A percentile compares a stretch with the other conserved stretches of the same genome.
phyloP scores from a whole-genome alignment of 2,113 vertebrate species.

The Dicaeum eximium region DNA sequence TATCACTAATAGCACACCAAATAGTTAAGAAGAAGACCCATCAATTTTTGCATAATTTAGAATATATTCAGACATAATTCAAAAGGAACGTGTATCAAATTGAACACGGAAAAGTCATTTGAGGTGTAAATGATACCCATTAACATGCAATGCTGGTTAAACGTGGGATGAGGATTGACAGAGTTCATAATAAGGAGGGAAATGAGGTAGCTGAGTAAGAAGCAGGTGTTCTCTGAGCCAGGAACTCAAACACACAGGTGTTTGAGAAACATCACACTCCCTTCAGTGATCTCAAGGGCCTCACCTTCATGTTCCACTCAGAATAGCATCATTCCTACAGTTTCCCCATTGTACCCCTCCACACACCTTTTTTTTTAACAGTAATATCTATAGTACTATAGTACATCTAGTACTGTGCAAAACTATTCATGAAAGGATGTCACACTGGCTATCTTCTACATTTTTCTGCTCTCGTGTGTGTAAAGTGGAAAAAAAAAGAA shows the following conservation, averaged over 20 bases:
- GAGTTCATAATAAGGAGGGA: not conserved
- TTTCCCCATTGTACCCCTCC: rapidly evolving
- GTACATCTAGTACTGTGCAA: not conserved
- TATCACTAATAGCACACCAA: not conserved
- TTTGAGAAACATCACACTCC: not conserved
- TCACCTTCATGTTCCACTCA: not conserved
- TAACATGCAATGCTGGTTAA: not conserved
- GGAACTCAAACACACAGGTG: not conserved
- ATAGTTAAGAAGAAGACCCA: not conserved
- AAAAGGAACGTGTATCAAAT: not conserved
- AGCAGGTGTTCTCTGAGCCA: not conserved
- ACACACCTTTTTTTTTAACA: not conserved
- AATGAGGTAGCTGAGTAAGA: not conserved
- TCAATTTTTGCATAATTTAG: not conserved
- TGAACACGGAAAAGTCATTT: not conserved
- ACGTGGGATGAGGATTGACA: not conserved
- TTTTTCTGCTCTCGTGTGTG: not conserved
- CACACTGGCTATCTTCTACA: not conserved
- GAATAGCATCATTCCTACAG: not conserved
- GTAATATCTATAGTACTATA: not conserved
- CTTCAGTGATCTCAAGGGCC: not conserved
- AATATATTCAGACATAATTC: not conserved
- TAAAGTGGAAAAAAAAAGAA: not conserved
- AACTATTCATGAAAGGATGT: not conserved
- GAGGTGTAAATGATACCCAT: not conserved